A percentile compares a stretch with the other conserved stretches of the same genome.
These are phyloP conservation scores for Chlorops oryzae DNA, from an alignment of 1,140 invertebrate genomes.

Conservation along the genomic window DNA sequence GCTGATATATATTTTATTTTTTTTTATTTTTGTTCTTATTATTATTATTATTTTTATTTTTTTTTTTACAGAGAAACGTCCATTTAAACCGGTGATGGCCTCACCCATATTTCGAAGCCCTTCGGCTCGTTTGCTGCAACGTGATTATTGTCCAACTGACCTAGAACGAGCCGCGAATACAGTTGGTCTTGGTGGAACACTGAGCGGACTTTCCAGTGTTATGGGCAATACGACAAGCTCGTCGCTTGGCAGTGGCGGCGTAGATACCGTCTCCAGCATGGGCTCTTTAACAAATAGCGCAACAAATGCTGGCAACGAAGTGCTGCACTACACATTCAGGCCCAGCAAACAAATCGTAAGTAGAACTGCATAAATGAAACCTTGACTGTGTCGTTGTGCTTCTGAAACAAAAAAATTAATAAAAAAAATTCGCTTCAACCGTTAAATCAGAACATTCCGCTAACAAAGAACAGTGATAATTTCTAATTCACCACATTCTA, in stretches of 20 bases:
- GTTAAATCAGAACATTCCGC: no score
- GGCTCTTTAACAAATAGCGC: conserved; percentile 14
- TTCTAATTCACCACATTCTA: no score
- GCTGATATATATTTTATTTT: neutral
- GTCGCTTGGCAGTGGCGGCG: conserved; percentile 12
- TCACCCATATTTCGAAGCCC: conserved; percentile 43
- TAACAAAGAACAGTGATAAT: no score
- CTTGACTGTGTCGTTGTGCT: neutral
- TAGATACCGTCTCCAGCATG: conserved; percentile 20
- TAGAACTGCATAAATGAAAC: conserved; percentile 12
- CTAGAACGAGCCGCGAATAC: conserved; percentile 28
- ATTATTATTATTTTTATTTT: conserved; percentile 5
- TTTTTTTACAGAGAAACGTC: conserved; percentile 39
- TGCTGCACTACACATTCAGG: conserved; percentile 46
- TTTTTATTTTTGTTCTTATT: neutral
- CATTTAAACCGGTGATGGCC: conserved; percentile 35
- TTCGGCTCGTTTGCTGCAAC: conserved; percentile 39
- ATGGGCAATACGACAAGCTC: conserved; percentile 17
- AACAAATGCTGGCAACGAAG: conserved; percentile 32
- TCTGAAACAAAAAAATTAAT: neutral
- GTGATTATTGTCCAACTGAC: conserved; percentile 33
- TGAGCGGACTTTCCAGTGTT: conserved; percentile 12
- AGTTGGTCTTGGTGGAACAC: conserved; percentile 12
- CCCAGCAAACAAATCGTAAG: conserved; percentile 48
- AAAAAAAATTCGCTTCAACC: no score